Conservation (phyloP, 2,888 invertebrate genomes). For the Nomada goodeniana region DNA sequence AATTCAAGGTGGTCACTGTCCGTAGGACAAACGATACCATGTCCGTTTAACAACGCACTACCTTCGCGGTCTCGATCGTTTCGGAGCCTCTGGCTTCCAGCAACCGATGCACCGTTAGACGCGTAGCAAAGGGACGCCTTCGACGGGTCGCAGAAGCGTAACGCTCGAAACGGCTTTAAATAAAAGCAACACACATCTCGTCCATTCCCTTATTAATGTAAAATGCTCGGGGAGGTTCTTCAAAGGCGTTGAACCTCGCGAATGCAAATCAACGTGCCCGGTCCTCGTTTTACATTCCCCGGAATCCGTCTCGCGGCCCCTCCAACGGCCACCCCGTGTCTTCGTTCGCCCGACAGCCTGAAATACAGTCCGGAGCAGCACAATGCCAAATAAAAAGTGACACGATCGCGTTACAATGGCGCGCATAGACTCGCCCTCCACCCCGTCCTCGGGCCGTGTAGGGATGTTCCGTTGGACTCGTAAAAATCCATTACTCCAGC, state of each 20-base stretch:
- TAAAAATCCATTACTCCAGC: slow-evolving; percentile 67
- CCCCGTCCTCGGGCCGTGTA: neutral
- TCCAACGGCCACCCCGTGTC: neutral
- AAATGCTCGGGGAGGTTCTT: neutral
- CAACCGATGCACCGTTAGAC: too few relatives aligned
- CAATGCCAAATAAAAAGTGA: slow-evolving; percentile 58
- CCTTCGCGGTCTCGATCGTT: neutral
- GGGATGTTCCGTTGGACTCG: slow-evolving; percentile 53
- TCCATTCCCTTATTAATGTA: neutral
- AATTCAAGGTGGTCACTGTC: slow-evolving; percentile 20
- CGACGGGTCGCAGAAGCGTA: neutral
- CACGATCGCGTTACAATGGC: slow-evolving; percentile 50
- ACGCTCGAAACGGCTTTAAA: neutral
- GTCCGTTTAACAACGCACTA: neutral
- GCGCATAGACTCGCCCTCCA: slow-evolving; percentile 12
- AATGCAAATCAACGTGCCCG: slow-evolving; percentile 15
- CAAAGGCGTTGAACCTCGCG: neutral
- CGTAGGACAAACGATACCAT: neutral
- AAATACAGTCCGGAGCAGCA: slow-evolving; percentile 40
- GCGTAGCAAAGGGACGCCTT: neutral
- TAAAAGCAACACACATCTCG: neutral
- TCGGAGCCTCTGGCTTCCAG: neutral
- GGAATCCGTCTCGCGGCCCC: slow-evolving; percentile 4
- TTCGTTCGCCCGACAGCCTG: slow-evolving; percentile 18
- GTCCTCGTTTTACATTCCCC: neutral